Conservation (phyloP, 2,797 vertebrate species). For the Coregonus sp. region DNA sequence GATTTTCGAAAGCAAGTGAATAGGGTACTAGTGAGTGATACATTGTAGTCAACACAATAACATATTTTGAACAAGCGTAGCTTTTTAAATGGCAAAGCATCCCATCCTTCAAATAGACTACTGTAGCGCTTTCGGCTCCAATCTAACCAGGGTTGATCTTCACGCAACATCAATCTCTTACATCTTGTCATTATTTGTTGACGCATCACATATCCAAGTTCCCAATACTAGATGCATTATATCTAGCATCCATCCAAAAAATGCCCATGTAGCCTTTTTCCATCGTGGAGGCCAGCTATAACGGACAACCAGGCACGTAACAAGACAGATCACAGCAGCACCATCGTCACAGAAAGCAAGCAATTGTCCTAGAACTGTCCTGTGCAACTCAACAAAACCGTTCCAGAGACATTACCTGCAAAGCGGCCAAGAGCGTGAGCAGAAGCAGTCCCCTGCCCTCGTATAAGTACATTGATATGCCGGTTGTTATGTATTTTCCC, state of each 20-base stretch:
- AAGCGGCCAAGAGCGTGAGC: conserved; percentile 70
- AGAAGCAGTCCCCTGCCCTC: conserved; percentile 70
- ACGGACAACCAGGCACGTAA: not conserved
- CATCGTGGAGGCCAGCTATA: not conserved
- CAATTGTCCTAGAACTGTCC: conserved; percentile 49
- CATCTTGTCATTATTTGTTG: not conserved
- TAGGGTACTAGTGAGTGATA: not conserved
- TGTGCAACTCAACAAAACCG: conserved; percentile 34
- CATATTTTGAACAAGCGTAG: not conserved
- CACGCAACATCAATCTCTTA: not conserved
- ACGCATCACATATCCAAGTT: not conserved
- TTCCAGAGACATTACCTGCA: conserved; percentile 70
- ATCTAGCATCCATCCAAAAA: not conserved
- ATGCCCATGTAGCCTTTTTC: not conserved
- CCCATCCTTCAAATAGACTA: no score
- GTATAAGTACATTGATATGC: conserved; percentile 66
- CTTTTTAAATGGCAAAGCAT: not conserved
- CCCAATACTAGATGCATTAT: not conserved
- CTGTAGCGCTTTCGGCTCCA: no score
- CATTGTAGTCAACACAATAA: not conserved
- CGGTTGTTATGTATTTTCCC: conserved; percentile 37
- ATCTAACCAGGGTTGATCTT: not conserved
- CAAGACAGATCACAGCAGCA: conserved; percentile 4
- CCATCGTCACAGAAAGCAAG: conserved; percentile 26
- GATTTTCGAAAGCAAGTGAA: no score